Conservation (phyloP, 2,113 vertebrate species). For the Macquaria australasica region DNA sequence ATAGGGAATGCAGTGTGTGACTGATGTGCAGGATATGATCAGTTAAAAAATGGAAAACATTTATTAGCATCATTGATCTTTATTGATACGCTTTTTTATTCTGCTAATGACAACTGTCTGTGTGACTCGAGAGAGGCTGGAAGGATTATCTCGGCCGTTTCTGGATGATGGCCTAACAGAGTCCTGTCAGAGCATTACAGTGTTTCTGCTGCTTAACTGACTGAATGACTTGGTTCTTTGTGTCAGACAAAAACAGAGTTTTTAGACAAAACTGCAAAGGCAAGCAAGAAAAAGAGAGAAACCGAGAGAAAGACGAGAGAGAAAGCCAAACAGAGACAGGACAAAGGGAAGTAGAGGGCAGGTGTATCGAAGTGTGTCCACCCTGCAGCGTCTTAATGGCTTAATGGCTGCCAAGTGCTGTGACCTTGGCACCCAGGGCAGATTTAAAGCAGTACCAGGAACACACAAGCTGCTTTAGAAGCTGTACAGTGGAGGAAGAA, state of each 20-base stretch:
- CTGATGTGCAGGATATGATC: neutral
- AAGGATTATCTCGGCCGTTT: slow-evolving; percentile 17
- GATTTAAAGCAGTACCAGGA: slow-evolving; percentile 67
- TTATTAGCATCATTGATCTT: neutral
- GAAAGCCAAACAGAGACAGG: neutral
- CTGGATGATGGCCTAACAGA: slow-evolving; percentile 1
- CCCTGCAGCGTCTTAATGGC: slow-evolving; percentile 64
- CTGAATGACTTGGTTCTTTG: neutral
- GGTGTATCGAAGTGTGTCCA: slow-evolving; percentile 45
- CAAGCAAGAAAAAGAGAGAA: neutral
- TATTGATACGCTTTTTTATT: neutral
- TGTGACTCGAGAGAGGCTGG: neutral
- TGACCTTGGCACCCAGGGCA: slow-evolving; percentile 66
- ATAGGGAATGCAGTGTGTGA: neutral
- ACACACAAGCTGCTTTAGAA: slow-evolving; percentile 74
- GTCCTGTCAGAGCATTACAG: slow-evolving; percentile 14
- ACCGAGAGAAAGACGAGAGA: neutral
- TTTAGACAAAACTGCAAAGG: slow-evolving; percentile 2
- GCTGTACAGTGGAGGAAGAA: slow-evolving; percentile 49
- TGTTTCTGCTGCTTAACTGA: neutral
- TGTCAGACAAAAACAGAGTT: neutral
- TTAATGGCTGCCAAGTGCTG: slow-evolving; percentile 70
- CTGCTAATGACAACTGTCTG: neutral
- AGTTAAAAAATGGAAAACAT: neutral
- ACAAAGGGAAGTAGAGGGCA: slow-evolving; percentile 12